Evolutionary conservation across 2,888 invertebrate species (phyloP).

Genomic region (Tetheella fluctuosa): DNA sequence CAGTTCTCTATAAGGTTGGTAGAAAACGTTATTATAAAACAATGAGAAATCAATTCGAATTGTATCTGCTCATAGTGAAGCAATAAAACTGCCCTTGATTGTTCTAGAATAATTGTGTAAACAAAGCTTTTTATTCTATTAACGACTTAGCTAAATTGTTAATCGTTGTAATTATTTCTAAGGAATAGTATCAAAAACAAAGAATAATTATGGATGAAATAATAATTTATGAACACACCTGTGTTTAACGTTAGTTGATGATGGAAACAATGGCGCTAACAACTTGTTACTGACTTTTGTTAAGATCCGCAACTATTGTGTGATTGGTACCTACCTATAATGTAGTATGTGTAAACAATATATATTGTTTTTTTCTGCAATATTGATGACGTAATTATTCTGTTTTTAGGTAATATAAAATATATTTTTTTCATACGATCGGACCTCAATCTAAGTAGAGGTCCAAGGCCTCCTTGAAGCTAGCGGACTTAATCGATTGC

Average conservation of each 20-base stretch:
- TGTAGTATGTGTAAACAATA: neutral
- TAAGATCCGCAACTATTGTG: neutral
- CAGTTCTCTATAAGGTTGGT: too few relatives aligned
- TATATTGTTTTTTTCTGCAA: neutral
- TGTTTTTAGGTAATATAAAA: too few relatives aligned
- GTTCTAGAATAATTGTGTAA: neutral
- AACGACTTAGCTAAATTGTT: neutral
- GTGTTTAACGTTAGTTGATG: neutral
- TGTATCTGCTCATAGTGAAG: neutral
- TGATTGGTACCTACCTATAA: neutral
- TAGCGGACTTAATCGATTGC: too few relatives aligned
- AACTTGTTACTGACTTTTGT: slow-evolving; percentile 1
- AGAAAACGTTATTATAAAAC: too few relatives aligned
- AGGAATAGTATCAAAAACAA: neutral
- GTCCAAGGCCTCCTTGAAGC: too few relatives aligned
- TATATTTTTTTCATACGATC: too few relatives aligned
- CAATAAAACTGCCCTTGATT: neutral
- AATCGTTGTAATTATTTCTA: neutral
- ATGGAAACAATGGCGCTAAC: slow-evolving; percentile 6
- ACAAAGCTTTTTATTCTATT: neutral
- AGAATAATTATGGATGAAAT: neutral
- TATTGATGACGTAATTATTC: neutral
- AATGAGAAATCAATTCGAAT: too few relatives aligned
- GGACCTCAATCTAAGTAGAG: too few relatives aligned
- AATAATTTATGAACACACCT: slow-evolving; percentile 1